Conservation (phyloP, 2,797 vertebrate genomes). For the Myiotriccus ornatus region DNA sequence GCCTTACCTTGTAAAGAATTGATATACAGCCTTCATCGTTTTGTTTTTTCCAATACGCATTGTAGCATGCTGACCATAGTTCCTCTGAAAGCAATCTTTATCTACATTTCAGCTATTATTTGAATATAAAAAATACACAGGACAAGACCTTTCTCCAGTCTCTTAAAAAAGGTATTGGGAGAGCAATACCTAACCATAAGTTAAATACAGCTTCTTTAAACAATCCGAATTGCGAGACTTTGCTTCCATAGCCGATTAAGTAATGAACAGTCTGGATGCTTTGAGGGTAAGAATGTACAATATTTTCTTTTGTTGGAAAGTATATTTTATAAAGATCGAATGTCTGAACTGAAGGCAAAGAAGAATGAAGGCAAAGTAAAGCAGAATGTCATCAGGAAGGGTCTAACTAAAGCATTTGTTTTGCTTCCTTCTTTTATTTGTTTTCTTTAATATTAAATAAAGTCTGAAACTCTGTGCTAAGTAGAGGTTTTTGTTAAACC, state of each 20-base stretch:
- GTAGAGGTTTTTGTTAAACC: background rate
- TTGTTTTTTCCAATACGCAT: background rate
- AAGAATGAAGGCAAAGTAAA: background rate
- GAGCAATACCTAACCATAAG: background rate
- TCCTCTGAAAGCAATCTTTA: background rate
- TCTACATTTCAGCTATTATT: background rate
- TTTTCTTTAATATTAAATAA: background rate
- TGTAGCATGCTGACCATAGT: background rate
- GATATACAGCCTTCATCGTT: background rate
- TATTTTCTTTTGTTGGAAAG: constrained; percentile 59
- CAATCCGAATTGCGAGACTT: background rate
- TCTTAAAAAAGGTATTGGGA: background rate
- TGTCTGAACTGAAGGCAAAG: constrained; percentile 13
- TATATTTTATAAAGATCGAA: constrained; percentile 57
- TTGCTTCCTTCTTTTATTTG: constrained; percentile 18
- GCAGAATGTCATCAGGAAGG: constrained; percentile 11
- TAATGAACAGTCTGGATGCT: constrained; percentile 35
- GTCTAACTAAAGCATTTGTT: background rate
- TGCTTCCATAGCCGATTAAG: constrained; percentile 47
- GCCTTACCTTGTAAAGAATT: background rate
- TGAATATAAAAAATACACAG: background rate
- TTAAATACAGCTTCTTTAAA: constrained; percentile 21
- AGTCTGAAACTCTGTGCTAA: constrained; percentile 14
- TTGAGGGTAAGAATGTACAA: background rate
- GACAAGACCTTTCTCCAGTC: background rate